Base-by-base conservation (phyloP, 2,113 vertebrate species). In the Harpagus bidentatus region DNA sequence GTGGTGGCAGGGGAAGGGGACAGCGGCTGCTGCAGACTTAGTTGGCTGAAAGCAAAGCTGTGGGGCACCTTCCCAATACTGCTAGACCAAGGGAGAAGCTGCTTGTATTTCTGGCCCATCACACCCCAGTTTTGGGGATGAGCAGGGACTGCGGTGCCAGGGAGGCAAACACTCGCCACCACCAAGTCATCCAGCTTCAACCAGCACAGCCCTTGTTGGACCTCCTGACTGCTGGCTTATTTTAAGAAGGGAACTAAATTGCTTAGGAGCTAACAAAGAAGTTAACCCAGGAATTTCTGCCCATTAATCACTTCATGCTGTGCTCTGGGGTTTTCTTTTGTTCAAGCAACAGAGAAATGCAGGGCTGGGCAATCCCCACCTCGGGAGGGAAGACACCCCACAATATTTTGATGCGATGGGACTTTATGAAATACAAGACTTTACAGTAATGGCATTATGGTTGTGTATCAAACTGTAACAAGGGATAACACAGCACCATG, bases 311-410 rank as follows among this genome's bases (percentile, higher is more conserved):
- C 45, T 74, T 48, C n/a, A 22, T 73, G 20, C 47, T 8, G 0
- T 38, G 47, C 59, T 89, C 80, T 40, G 31, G 22, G 11, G 31
- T 66, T 94, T 89, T 70, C 18, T 66, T 86, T 80, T 86, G 14
- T 59, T 86, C 31, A 71, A 71, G 47, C 9, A 59, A 43, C 40
- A 88, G 59, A 71, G 52, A 74, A 85, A 81, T 3, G 3, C 0
- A 0, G 1, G 22, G 29, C 50, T 86, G 18, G 63, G 18, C 23
- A 96, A 58, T 14, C 9, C 36, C 7, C 1, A 1, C 3, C n/a
- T 34, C 1, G 0, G 45, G 26, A 65, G 22, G n/a, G 63, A 86
- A 80, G 28, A 10, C 31, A 72, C 10, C 13, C 16, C 0, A 0
- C 18, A 47, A n/a, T 36, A 65, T 83, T 80, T 87, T 74, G 53